Evolutionary conservation across 2,113 vertebrate genomes (phyloP), one percentile per base, ranked within the genome.

Genomic region (Ammodytes marinus): DNA sequence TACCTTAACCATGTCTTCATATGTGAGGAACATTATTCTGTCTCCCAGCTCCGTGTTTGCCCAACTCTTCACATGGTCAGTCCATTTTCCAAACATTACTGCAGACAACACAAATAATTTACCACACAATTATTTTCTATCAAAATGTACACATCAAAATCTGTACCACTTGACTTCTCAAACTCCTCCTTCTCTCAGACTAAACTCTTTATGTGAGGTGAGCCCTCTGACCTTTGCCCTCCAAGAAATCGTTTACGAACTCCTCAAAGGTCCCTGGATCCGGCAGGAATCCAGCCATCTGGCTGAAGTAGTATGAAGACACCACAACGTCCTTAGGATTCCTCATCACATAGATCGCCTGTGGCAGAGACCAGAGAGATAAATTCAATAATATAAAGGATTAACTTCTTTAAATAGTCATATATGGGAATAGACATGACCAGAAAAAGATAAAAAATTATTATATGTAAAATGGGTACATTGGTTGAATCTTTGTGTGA

Each of bases 1-100:
- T 81, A 95, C 95, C 93, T 94, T 52, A 79, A 91, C 50, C 93
- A 96, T 94, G 70, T 96, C 95, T 83, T 96, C 95, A 53, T 95
- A 96, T 0, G 95, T 94, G 79, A 95, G 82, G 77, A 83, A 93
- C 45, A 95, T 74, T 50, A 96, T 93, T 80, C 95, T 83, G 77
- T 95, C 93, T 74, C 88, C 91, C 7, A 95, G 75, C 17, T 93
- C 86, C 0, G 85, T 5, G 10, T 87, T 69, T 77, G 42, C 93
- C 95, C 95, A 96, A 78, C 94, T 89, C 87, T 94, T 95, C 53
- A 95, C 53, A 9, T 96, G 95, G 35, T 96, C 94, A 0, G 94
- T 94, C 95, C 95, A 96, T 86, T 95, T 96, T 58, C 95, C 95
- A 85, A 95, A 95, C 54, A 95, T 0, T 57, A 95, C 95, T 96